A percentile compares a stretch with the other conserved stretches of the same genome.
Conservation (phyloP, 2,113 vertebrate genomes). For the Origma solitaria region DNA sequence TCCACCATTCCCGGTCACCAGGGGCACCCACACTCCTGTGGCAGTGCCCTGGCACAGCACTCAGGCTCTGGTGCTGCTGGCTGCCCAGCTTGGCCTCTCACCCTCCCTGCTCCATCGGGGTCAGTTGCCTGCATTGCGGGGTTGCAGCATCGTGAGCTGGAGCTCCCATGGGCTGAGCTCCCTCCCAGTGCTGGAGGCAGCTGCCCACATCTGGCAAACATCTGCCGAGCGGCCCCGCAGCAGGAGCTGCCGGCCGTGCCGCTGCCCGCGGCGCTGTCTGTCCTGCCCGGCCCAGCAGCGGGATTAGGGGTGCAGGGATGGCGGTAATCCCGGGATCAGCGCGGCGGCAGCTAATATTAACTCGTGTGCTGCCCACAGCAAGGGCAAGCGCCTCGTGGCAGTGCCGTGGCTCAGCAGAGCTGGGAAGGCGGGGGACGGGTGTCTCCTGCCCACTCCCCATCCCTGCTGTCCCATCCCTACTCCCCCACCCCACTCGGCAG, state of each 20-base stretch:
- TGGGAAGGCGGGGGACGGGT: rapidly evolving
- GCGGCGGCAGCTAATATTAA: constrained; percentile 59
- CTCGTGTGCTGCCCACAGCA: constrained; percentile 31
- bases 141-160: not conserved
- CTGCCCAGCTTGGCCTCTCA: not conserved
- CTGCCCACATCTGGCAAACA: constrained; percentile 48
- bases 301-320: constrained; percentile 44
- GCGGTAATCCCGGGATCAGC: constrained; percentile 65
- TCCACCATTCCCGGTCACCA: not conserved
- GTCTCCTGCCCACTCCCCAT: not conserved
- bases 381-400: constrained; percentile 30
- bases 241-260: not conserved
- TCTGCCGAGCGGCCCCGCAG: not conserved
- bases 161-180: not conserved
- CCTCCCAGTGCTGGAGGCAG: not conserved
- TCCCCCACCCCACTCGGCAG: not conserved
- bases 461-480: not conserved
- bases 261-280: not conserved
- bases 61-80: not conserved
- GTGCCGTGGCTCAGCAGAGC: not conserved
- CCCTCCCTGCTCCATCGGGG: rapidly evolving
- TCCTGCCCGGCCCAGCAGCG: not conserved
- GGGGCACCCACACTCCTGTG: rapidly evolving
- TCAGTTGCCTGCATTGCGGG: rapidly evolving
- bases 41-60: rapidly evolving